Evolutionary conservation across 2,797 vertebrate species (phyloP).

Genomic region (Darevskia nairensis): DNA sequence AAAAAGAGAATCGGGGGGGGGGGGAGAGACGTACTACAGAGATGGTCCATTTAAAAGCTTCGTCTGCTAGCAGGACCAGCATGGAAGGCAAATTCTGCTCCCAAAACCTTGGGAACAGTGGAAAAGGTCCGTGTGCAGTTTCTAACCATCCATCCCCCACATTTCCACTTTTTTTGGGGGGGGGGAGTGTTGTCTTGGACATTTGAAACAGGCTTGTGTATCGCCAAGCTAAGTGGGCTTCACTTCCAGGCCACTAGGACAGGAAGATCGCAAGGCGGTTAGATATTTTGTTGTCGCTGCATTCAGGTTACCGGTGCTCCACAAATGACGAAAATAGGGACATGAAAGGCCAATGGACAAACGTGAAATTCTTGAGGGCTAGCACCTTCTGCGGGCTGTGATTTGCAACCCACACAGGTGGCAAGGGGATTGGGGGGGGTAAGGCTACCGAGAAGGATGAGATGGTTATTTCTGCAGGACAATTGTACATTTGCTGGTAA

Average conservation of each 20-base stretch:
- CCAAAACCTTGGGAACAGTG: too few species aligned
- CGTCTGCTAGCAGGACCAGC: background rate
- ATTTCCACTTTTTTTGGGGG: background rate
- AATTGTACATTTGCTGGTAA: background rate
- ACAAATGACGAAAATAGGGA: background rate
- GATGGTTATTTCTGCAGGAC: background rate
- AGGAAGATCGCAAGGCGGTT: background rate
- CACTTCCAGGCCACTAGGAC: too few species aligned
- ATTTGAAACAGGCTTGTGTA: background rate
- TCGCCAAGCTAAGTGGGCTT: background rate
- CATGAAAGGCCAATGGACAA: too few species aligned
- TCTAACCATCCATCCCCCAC: background rate
- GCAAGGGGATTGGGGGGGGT: background rate
- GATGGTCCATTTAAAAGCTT: constrained; percentile 8
- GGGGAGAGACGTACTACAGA: constrained; percentile 10
- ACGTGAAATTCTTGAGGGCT: background rate
- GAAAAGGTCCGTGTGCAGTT: constrained; percentile 26
- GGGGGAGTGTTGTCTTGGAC: too few species aligned
- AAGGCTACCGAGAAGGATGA: background rate
- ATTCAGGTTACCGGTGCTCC: background rate
- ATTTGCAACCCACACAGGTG: background rate
- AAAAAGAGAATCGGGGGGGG: constrained; percentile 12
- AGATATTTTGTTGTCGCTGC: background rate
- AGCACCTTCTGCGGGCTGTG: too few species aligned
- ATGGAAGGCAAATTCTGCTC: background rate